phyloP scores from a whole-genome alignment of 2,888 invertebrate species.

The Xanthostigma xanthostigma region DNA sequence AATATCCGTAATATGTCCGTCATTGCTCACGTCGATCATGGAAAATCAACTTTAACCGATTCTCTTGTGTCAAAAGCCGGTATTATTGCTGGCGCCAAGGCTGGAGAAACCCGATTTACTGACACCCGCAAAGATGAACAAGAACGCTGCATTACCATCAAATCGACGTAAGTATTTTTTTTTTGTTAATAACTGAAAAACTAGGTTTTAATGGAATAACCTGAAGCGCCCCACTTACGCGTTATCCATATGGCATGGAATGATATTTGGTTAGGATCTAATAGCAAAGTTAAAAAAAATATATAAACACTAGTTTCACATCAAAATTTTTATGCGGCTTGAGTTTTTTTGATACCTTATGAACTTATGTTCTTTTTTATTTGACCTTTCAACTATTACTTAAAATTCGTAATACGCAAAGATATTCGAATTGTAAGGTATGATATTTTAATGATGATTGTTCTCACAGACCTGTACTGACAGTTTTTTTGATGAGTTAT shows the following conservation, averaged over 20 bases:
- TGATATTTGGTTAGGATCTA: not conserved
- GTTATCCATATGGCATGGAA: not conserved
- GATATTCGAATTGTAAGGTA: too few species aligned
- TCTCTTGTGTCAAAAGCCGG: conserved; percentile 99
- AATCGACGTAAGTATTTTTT: conserved; percentile 77
- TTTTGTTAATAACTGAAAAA: not conserved
- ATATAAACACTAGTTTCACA: too few species aligned
- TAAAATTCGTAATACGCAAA: too few species aligned
- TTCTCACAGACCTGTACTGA: conserved; percentile 31
- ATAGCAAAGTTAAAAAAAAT: too few species aligned
- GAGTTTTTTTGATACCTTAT: too few species aligned
- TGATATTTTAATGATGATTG: conserved; percentile 32
- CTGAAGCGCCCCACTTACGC: too few species aligned
- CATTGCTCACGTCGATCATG: conserved; percentile 99
- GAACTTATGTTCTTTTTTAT: too few species aligned
- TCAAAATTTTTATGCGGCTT: too few species aligned
- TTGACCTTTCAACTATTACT: too few species aligned
- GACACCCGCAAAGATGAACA: conserved; percentile 99
- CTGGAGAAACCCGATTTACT: conserved; percentile 98
- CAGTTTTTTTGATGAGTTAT: conserved; percentile 29
- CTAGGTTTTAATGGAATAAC: not conserved
- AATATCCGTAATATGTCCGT: conserved; percentile 99
- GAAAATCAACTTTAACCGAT: conserved; percentile 98
- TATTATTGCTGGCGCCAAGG: conserved; percentile 97
- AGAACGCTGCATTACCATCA: conserved; percentile 99